Base-by-base conservation (phyloP, 2,113 vertebrate genomes). In the Pangasianodon hypophthalmus region DNA sequence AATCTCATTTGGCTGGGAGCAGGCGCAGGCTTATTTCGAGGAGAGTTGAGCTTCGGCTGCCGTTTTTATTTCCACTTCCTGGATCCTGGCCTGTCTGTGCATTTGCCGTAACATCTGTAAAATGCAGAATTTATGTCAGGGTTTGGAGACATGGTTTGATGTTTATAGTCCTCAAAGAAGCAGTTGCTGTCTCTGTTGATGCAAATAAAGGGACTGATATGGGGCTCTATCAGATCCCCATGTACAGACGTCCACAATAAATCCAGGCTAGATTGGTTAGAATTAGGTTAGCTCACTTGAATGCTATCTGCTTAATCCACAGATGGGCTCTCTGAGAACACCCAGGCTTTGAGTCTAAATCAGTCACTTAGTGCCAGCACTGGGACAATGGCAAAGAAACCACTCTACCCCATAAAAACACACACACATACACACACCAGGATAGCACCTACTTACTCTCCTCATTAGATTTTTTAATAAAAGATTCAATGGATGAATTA, bases 281-380 rank as follows among this genome's bases (percentile, higher is more conserved):
- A 96, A 96, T 96, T 96, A 94, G 95, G 95, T 96, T 96, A 96
- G 94, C 95, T 96, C 94, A 96, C 94, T 96, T 96, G 96, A 96
- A 96, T 96, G 95, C 95, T 96, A 96, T 96, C 96, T 96, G 95
- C 94, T 96, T 96, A 95, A 96, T 95, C 95, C 96, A 96, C 96
- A 96, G 95, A 96, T 96, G 95, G 95, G 94, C 95, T 94, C 94
- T 94, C 94, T 95, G 95, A 96, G 91, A 96, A 95, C 94, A 94
- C 95, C 94, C 96, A 96, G 95, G 93, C 96, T 95, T 95, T 94
- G 95, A 93, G 95, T 94, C 94, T 96, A 96, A 96, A 96, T 96
- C 95, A 96, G 94, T 96, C 96, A 96, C 95, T 96, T 96, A 96
- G 95, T 94, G 95, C 94, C 95, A 95, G 95, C 94, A 92, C 94